These are phyloP conservation scores for Sialia sialis DNA, from an alignment of 2,113 vertebrate genomes.

Conservation along the genomic window DNA sequence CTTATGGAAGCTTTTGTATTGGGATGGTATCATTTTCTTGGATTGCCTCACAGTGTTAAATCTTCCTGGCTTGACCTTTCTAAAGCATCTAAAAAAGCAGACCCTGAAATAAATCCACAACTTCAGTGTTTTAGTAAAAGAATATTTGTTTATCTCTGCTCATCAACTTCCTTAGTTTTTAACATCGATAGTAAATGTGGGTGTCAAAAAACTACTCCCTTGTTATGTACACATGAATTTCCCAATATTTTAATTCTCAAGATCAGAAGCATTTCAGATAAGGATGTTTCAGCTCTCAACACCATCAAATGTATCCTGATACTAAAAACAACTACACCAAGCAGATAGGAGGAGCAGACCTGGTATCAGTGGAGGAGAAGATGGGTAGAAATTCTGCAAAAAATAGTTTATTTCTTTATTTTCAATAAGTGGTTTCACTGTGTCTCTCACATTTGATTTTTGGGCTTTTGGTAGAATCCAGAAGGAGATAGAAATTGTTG, in stretches of 20 bases:
- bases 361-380: neutral
- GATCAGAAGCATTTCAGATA: neutral
- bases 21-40: neutral
- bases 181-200: neutral
- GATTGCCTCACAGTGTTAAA: neutral
- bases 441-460: neutral
- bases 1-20: neutral
- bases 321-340: neutral
- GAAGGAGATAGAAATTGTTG: neutral
- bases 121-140: neutral
- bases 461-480: neutral
- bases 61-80: neutral
- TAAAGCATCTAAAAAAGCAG: neutral
- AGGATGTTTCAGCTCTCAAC: neutral
- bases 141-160: neutral
- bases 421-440: neutral
- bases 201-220: neutral
- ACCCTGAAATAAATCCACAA: neutral
- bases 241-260: neutral
- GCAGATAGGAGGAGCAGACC: neutral
- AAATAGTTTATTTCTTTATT: neutral
- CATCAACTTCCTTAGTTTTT: neutral
- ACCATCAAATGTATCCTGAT: neutral
- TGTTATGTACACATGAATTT: neutral
- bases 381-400: neutral